Evolutionary conservation across 2,888 invertebrate genomes (phyloP), one percentile per base, ranked within the genome.

Genomic region (Drosophila affinis): DNA sequence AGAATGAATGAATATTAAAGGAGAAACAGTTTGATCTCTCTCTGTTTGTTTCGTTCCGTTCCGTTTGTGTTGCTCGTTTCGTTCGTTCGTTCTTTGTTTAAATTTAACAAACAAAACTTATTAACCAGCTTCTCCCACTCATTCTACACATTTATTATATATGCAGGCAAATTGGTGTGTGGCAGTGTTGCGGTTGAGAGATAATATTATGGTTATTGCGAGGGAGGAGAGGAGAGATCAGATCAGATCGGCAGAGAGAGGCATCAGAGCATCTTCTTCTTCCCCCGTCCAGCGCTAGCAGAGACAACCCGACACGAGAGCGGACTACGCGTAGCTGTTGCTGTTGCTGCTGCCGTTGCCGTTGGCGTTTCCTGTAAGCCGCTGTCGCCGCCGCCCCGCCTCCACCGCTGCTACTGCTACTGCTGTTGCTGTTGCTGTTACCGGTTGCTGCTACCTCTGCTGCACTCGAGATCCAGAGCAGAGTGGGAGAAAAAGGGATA

Each of bases 101-200:
- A 34, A 32, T 54, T 46, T 54, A 72, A 73, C 54, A 49, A 72
- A 72, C 64, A 72, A 63, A 77, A 76, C 64, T 72, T 79, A 85
- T 85, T 86, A 86, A 86, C 87, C 73, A 77, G 81, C 68, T 88
- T 88, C 71, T 71, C 77, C 81, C 88, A 88, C 75, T 79, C 75
- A 81, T 82, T 82, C 75, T 82, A 79, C 88, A 84, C 73, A 74
- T 84, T 84, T 84, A 84, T 72, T 87, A 83, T 87, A 82, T 87
- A 90, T 84, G 80, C 90, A 90, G 90, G 90, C 90, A 86, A 78
- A 39, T 39, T 70, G 61, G 78, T 78, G 80, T 85, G 82, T 79
- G 81, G 82, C 82, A 71, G 73, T 84, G 85, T 85, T 82, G 82
- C 82, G 79, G 82, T 87, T 78, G 71, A 56, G 55, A 63, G 29